Base-by-base conservation (phyloP, 1,140 invertebrate species). In the Bombyx mandarina region DNA sequence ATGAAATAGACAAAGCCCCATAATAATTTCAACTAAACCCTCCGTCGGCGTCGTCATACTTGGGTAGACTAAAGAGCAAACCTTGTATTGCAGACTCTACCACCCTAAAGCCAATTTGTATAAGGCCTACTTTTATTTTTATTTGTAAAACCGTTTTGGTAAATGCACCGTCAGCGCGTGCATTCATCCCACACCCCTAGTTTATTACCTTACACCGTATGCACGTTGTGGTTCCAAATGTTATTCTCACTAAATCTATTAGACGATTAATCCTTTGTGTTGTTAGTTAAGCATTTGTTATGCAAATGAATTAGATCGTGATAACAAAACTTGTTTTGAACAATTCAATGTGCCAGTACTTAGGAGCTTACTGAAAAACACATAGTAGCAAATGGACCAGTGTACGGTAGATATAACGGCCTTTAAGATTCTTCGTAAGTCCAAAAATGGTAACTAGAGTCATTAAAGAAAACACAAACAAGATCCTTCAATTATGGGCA, bases 201-300 rank as follows among this genome's bases (percentile, higher is more conserved):
- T 79, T 75, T 80, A 83, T 83, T 81, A 73, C 73, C 71, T 35
- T 78, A 75, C 77, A 82, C 73, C 69, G 71, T 76, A 78, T 77
- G 79, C 79, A 78, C 79, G 74, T 82, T 77, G 79, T 74, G 78
- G 77, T 76, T 68, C 67, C 62, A 71, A 78, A 76, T 74, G 76
- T 80, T 65, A 70, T 68, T 70, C 61, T 66, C 73, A 74, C 76
- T 76, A 47, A 79, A 79, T 76, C 80, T 80, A 83, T 83, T 83
- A 86, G 67, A 73, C 69, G 78, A 81, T 83, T 83, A 86, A 81
- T 78, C 68, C 68, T 51, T 64, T 60, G 64, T 69, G 73, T 82
- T 78, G 73, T 83, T 75, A 73, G 10, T 10, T 43, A 10, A 35
- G 4, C 0, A 35, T 3, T 35, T 35, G 26, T 35, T 5, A 35